These are phyloP conservation scores for Meiosimyza platycephala DNA, from an alignment of 2,888 invertebrate species.

Conservation along the genomic window DNA sequence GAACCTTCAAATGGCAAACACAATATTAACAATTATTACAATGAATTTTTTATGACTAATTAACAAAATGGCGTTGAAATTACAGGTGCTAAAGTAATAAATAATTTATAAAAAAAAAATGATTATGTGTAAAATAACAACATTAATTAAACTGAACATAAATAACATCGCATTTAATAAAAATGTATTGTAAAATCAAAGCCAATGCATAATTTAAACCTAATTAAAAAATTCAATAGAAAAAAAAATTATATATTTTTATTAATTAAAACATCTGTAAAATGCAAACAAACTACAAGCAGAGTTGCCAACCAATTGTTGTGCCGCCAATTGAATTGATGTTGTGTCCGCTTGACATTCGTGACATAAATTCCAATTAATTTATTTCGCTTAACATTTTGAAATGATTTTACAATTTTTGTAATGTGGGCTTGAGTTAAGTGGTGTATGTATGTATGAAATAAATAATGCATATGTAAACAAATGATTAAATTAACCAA, in stretches of 20 bases:
- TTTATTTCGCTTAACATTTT: neutral
- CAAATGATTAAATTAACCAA: conserved; percentile 7
- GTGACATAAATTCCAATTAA: conserved; percentile 20
- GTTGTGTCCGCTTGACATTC: neutral
- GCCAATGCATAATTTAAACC: conserved; percentile 3
- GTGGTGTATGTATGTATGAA: neutral
- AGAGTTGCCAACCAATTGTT: neutral
- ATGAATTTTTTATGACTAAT: conserved; percentile 8
- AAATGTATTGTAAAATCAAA: conserved; percentile 9
- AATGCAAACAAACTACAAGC: neutral
- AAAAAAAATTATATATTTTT: neutral
- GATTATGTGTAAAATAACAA: neutral
- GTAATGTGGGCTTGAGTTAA: neutral
- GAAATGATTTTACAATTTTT: neutral
- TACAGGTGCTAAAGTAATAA: conserved; percentile 6
- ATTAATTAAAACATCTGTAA: conserved; percentile 26
- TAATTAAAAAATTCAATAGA: neutral
- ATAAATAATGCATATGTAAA: neutral
- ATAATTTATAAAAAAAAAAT: neutral
- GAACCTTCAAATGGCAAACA: no score
- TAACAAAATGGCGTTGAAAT: neutral
- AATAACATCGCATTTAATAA: neutral
- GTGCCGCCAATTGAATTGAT: neutral
- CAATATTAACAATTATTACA: no score
- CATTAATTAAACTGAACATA: neutral